Percentiles rank a stretch among this genome's conserved stretches.
Conservation (phyloP, 1,140 invertebrate genomes). For the Drosophila pruinosa region DNA sequence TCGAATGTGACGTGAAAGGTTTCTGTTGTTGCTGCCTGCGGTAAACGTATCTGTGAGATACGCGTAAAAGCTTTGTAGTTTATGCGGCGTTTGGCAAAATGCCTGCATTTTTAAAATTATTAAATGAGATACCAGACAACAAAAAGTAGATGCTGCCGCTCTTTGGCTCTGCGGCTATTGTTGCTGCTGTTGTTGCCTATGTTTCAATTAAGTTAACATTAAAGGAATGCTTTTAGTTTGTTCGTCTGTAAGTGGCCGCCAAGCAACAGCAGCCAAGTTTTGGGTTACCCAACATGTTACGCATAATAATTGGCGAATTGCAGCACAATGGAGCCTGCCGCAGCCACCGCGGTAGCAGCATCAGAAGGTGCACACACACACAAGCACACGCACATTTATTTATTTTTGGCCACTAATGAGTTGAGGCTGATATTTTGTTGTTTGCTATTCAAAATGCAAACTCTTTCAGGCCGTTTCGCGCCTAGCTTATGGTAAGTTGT, state of each 20-base stretch:
- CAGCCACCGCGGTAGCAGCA: conserved; percentile 1
- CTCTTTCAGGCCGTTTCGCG: conserved; percentile 18
- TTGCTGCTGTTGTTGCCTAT: conserved; percentile 25
- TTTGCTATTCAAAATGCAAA: conserved; percentile 3
- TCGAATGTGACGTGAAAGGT: conserved; percentile 45
- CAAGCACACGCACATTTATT: neutral
- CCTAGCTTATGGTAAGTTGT: conserved; percentile 23
- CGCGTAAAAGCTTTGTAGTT: conserved; percentile 78
- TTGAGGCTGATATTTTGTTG: conserved; percentile 7
- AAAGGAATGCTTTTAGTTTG: conserved; percentile 75
- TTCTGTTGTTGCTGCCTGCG: conserved; percentile 15
- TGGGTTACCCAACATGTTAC: conserved; percentile 67
- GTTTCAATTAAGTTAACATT: conserved; percentile 76
- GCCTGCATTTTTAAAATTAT: conserved; percentile 63
- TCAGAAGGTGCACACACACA: neutral
- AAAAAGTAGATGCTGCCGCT: conserved; percentile 33
- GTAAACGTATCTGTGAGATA: conserved; percentile 66
- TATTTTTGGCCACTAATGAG: conserved; percentile 20
- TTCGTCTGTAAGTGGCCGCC: conserved; percentile 48
- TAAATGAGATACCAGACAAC: conserved; percentile 48
- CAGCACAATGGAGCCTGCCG: conserved; percentile 24
- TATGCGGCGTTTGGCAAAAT: conserved; percentile 69
- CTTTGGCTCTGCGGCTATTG: neutral
- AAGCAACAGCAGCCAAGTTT: conserved; percentile 25
- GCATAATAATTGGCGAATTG: conserved; percentile 70